phyloP scores from a whole-genome alignment of 1,140 invertebrate species.

The Tetragnatha versicolor region DNA sequence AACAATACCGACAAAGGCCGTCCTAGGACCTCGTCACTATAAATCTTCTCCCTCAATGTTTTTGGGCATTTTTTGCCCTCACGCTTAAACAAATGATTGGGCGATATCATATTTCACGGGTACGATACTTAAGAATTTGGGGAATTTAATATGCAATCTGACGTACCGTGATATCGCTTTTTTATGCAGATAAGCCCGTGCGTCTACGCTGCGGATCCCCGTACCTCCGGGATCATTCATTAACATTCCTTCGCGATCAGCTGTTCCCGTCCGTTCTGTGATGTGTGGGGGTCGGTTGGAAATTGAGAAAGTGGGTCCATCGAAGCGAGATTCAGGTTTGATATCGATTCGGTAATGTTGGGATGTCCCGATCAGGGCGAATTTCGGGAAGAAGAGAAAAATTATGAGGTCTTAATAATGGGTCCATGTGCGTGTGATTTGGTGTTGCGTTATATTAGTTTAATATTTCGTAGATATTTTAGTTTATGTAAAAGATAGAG shows the following conservation, averaged over 20 bases:
- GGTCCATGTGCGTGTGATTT: too few relatives aligned
- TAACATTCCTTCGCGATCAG: slow-evolving; percentile 32
- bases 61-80: background rate
- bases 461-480: too few relatives aligned
- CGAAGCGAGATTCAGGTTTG: too few relatives aligned
- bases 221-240: slow-evolving; percentile 22
- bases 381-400: too few relatives aligned
- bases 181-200: slow-evolving; percentile 13
- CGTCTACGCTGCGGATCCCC: background rate
- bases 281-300: background rate
- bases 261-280: slow-evolving; percentile 2
- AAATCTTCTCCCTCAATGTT: too few relatives aligned
- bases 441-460: too few relatives aligned
- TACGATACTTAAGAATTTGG: slow-evolving; percentile 17
- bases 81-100: slow-evolving; percentile 3
- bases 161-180: slow-evolving; percentile 12
- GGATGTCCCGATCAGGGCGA: too few relatives aligned
- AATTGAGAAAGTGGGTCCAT: background rate
- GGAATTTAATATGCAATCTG: slow-evolving; percentile 26
- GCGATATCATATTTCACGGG: background rate
- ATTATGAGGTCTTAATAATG: too few relatives aligned
- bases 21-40: too few relatives aligned
- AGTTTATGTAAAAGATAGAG: too few relatives aligned
- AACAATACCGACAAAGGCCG: too few relatives aligned
- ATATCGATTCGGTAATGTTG: too few relatives aligned